Conservation (phyloP, 2,113 vertebrate species). For the Peucedramus taeniatus region DNA sequence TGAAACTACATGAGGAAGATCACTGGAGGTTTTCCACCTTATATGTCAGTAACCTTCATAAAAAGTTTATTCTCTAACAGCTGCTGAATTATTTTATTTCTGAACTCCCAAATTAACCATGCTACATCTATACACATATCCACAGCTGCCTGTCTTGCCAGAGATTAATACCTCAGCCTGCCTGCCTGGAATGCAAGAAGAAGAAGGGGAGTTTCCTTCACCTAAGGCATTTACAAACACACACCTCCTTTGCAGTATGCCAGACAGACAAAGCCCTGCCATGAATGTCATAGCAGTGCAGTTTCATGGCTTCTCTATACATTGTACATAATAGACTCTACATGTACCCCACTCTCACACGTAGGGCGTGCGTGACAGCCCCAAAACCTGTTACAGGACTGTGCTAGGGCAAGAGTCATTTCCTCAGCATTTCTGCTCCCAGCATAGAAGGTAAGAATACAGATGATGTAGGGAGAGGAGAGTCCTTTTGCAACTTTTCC, state of each 20-base stretch:
- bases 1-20: neutral
- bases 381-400: neutral
- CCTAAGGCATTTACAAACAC: neutral
- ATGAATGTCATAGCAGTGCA: neutral
- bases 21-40: neutral
- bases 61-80: neutral
- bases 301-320: neutral
- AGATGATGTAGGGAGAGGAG: neutral
- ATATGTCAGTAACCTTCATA: neutral
- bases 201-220: neutral
- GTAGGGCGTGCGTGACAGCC: fast-evolving
- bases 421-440: neutral
- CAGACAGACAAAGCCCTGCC: neutral
- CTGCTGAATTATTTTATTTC: neutral
- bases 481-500: neutral
- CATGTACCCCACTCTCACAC: neutral
- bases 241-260: neutral
- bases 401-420: fast-evolving
- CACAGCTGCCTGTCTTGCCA: neutral
- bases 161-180: neutral
- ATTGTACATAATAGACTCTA: fast-evolving
- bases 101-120: neutral
- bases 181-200: neutral
- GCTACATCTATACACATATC: neutral
- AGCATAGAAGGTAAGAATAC: neutral